phyloP scores from a whole-genome alignment of 2,888 invertebrate genomes.

The Apoderus coryli region DNA sequence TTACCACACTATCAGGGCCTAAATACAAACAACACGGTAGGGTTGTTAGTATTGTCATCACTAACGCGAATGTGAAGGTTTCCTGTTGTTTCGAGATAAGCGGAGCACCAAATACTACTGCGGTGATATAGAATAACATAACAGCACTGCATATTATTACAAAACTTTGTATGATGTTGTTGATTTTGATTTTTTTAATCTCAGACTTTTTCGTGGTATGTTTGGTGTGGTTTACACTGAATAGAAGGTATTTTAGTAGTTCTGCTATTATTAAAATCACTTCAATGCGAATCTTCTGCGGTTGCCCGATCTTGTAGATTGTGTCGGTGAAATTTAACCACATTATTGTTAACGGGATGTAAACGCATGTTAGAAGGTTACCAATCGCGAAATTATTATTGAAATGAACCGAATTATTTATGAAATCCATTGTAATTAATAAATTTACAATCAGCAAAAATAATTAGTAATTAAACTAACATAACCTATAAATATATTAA shows the following conservation, averaged over 20 bases:
- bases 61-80: constrained; percentile 48
- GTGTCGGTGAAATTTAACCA: constrained; percentile 41
- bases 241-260: constrained; percentile 34
- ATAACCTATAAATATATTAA: too few species aligned
- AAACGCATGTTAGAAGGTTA: constrained; percentile 42
- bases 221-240: constrained; percentile 17
- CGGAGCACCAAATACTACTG: constrained; percentile 56
- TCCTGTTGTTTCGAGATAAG: constrained; percentile 46
- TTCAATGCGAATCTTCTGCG: constrained; percentile 27
- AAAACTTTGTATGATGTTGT: constrained; percentile 33
- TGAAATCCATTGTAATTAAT: too few species aligned
- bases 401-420: too few species aligned
- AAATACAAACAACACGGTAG: constrained; percentile 47
- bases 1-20: constrained; percentile 42
- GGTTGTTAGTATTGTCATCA: constrained; percentile 46
- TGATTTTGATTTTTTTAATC: constrained; percentile 14
- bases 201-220: constrained; percentile 27
- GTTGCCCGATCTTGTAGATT: constrained; percentile 45
- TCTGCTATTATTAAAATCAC: constrained; percentile 34
- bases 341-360: constrained; percentile 42
- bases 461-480: too few species aligned
- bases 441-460: too few species aligned
- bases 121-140: constrained; percentile 41
- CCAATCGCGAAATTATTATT: constrained; percentile 16
- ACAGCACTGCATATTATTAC: constrained; percentile 35